Evolutionary conservation across 1,140 invertebrate genomes (phyloP).

Genomic region (Notospermus geniculatus): DNA sequence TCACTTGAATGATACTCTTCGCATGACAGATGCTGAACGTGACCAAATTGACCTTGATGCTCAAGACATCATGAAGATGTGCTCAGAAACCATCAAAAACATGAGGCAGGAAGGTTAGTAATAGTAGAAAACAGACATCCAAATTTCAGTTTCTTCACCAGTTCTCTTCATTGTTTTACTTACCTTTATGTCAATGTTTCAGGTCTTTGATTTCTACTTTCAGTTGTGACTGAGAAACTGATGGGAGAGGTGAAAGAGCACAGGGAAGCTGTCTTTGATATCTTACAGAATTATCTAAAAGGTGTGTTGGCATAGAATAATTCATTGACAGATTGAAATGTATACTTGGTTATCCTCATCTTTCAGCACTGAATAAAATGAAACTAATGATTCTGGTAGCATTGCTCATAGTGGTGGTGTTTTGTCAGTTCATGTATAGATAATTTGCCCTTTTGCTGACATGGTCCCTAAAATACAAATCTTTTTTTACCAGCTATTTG

Average conservation of each 20-base stretch:
- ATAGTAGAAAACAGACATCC: too few species aligned
- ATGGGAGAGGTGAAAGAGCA: slow-evolving; percentile 75
- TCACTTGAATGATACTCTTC: slow-evolving; percentile 59
- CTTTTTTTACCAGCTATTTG: slow-evolving; percentile 64
- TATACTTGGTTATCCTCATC: background rate
- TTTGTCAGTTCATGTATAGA: background rate
- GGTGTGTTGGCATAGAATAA: slow-evolving; percentile 27
- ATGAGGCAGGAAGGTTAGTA: slow-evolving; percentile 66
- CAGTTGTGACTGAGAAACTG: slow-evolving; percentile 35
- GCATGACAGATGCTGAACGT: slow-evolving; percentile 77
- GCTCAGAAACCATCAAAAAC: slow-evolving; percentile 72
- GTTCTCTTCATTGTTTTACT: too few species aligned
- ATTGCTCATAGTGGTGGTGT: too few species aligned
- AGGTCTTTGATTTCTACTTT: slow-evolving; percentile 10
- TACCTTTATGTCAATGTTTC: too few species aligned
- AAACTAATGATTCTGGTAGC: too few species aligned
- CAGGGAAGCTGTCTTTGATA: slow-evolving; percentile 69
- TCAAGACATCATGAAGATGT: slow-evolving; percentile 78
- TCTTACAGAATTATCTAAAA: slow-evolving; percentile 71
- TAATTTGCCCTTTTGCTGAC: background rate
- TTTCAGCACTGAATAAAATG: too few species aligned
- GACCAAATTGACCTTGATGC: slow-evolving; percentile 82
- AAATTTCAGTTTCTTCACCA: too few species aligned
- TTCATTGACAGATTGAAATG: background rate
- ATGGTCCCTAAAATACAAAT: slow-evolving; percentile 1